phyloP scores from a whole-genome alignment of 2,797 vertebrate genomes.

The Erethizon dorsatum region DNA sequence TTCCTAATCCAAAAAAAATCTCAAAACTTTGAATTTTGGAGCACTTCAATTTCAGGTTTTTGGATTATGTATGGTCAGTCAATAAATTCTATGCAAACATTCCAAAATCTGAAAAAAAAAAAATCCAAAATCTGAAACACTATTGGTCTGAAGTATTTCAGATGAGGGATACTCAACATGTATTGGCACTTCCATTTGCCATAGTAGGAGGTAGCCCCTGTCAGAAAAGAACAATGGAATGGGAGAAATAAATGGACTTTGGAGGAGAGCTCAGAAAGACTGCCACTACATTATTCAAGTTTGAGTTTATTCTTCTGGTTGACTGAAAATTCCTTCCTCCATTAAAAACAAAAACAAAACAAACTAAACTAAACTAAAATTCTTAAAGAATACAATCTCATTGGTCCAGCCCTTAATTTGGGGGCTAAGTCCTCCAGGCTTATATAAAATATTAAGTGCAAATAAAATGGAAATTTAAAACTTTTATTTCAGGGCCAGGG shows the following conservation, averaged over 20 bases:
- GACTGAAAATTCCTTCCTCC: slow-evolving; percentile 10
- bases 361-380: not conserved
- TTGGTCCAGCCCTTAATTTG: slow-evolving; percentile 7
- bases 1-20: slow-evolving; percentile 4
- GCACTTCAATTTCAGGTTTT: not conserved
- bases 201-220: not conserved
- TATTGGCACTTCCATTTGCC: not conserved
- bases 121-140: not conserved
- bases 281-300: not conserved
- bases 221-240: not conserved
- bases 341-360: not conserved
- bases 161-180: not conserved
- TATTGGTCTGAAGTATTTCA: not conserved
- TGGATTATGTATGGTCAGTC: not conserved
- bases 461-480: slow-evolving; percentile 46
- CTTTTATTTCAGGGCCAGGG: not conserved
- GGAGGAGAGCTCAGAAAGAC: not conserved
- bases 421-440: not conserved
- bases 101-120: not conserved
- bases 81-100: not conserved
- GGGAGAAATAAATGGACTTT: not conserved
- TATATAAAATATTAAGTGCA: slow-evolving; percentile 17
- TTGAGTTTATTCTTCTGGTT: slow-evolving; percentile 40
- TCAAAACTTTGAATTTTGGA: not conserved
- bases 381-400: not conserved